Conservation (phyloP, 2,888 invertebrate genomes). For the Hydriomena furcata region DNA sequence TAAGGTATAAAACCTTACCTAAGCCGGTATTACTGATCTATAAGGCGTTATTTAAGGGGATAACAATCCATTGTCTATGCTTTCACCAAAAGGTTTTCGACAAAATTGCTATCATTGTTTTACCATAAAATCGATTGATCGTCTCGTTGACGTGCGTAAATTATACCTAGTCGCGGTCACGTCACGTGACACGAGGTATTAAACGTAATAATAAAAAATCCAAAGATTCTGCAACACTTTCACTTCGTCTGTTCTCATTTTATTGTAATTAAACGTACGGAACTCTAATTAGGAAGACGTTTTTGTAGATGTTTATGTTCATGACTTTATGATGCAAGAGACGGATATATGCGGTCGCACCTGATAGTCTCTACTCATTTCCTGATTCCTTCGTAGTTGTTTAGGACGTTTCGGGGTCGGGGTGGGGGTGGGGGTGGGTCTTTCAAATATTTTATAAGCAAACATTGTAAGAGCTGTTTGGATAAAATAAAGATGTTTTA, state of each 20-base stretch:
- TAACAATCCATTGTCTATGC: slow-evolving; percentile 28
- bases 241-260: slow-evolving; percentile 33
- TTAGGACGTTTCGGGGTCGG: slow-evolving; percentile 12
- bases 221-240: slow-evolving; percentile 39
- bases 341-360: slow-evolving; percentile 18
- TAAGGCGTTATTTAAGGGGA: slow-evolving; percentile 8
- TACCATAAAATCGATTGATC: slow-evolving; percentile 17
- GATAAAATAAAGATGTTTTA: neutral
- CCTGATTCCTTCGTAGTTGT: slow-evolving; percentile 9
- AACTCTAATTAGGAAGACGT: slow-evolving; percentile 28
- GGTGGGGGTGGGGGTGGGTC: neutral
- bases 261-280: slow-evolving; percentile 28
- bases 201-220: slow-evolving; percentile 33
- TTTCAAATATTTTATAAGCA: slow-evolving; percentile 14
- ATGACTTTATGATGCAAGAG: slow-evolving; percentile 19
- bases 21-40: too few relatives aligned
- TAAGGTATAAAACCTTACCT: neutral
- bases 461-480: slow-evolving; percentile 15
- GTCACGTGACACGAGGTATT: slow-evolving; percentile 13
- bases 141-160: slow-evolving; percentile 32
- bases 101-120: slow-evolving; percentile 2
- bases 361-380: slow-evolving; percentile 1
- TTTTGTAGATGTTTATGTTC: slow-evolving; percentile 2
- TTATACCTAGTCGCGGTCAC: slow-evolving; percentile 29
- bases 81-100: slow-evolving; percentile 23